Base-by-base conservation (phyloP, 2,888 invertebrate species). In the Schrankia costaestrigalis region DNA sequence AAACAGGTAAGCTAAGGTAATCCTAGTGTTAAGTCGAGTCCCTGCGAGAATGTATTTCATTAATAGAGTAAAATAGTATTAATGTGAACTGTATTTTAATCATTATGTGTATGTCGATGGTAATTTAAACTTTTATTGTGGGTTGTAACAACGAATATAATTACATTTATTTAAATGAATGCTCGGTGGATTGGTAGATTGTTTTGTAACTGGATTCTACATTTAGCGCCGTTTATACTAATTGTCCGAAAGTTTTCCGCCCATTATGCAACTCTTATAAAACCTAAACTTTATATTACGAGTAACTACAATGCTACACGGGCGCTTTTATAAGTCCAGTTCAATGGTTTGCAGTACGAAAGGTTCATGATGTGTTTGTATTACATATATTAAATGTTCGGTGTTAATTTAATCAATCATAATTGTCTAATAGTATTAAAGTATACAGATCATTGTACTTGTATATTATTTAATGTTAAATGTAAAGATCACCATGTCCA, bases 31-130 rank as follows among this genome's bases (percentile, higher is more conserved):
- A 75, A 72, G 63, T n/a, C 49, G 47, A 57, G 63, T 67, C 66
- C 71, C 78, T 81, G 72, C 79, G 71, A 69, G 69, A 82, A 77
- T 81, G 52, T 63, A 78, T 80, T 82, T 80, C 78, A 80, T 77
- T 76, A 54, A 69, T 78, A 80, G 79, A 78, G 71, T 63, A 57
- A 58, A 53, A 53, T 46, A 45, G 35, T 41, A 42, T 45, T 50
- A 52, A 53, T 47, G 44, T 46, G 46, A 31, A 50, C 46, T 45
- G 42, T 66, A 51, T 48, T 59, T 56, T 50, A 54, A 54, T 31
- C 32, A 45, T 32, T 45, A 42, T 23, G 32, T 54, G 51, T 43
- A 51, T 32, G 36, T 41, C 36, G 35, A 43, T 38, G 25, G 35
- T 55, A 53, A 51, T 56, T 45, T 41, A 18, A 36, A 47, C 43